A percentile compares a stretch with the other conserved stretches of the same genome.
These are phyloP conservation scores for Lordiphosa andalusiaca DNA, from an alignment of 2,888 invertebrate species.

Conservation along the genomic window DNA sequence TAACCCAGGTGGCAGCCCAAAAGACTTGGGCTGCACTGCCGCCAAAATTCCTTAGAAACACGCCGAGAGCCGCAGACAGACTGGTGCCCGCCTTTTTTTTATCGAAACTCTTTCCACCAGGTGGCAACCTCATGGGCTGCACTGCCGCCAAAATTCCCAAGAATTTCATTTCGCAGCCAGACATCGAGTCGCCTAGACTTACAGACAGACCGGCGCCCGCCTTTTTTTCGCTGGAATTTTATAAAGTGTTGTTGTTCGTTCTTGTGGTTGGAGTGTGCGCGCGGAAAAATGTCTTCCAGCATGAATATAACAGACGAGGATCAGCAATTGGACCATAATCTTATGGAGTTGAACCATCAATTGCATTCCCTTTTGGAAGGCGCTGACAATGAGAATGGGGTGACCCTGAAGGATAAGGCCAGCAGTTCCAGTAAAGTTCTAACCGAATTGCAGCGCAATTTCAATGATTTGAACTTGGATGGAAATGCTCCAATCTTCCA, in stretches of 20 bases:
- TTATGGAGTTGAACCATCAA: conserved; percentile 25
- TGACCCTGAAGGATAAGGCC: not conserved
- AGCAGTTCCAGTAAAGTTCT: conserved; percentile 1
- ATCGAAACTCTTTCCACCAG: too few relatives aligned
- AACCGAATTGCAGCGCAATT: conserved; percentile 24
- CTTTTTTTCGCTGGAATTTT: conserved; percentile 9
- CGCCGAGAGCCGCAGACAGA: conserved; percentile 18
- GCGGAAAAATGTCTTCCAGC: not conserved
- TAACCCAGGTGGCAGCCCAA: too few relatives aligned
- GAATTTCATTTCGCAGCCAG: not conserved
- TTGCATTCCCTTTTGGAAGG: conserved; percentile 40
- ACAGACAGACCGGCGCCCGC: conserved; percentile 35
- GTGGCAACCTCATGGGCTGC: too few relatives aligned
- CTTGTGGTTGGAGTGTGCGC: not conserved
- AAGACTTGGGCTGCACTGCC: too few relatives aligned
- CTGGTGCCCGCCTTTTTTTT: conserved; percentile 31
- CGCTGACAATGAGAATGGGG: conserved; percentile 6
- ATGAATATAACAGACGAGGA: conserved; percentile 22
- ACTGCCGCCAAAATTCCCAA: too few relatives aligned
- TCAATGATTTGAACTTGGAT: conserved; percentile 24
- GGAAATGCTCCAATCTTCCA: conserved; percentile 36
- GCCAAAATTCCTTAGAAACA: too few relatives aligned
- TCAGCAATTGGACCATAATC: conserved; percentile 29
- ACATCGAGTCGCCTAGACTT: not conserved
- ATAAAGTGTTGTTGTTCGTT: not conserved